Evolutionary conservation across 2,888 invertebrate species (phyloP), one percentile per base, ranked within the genome.

Genomic region (Athalia rosae): DNA sequence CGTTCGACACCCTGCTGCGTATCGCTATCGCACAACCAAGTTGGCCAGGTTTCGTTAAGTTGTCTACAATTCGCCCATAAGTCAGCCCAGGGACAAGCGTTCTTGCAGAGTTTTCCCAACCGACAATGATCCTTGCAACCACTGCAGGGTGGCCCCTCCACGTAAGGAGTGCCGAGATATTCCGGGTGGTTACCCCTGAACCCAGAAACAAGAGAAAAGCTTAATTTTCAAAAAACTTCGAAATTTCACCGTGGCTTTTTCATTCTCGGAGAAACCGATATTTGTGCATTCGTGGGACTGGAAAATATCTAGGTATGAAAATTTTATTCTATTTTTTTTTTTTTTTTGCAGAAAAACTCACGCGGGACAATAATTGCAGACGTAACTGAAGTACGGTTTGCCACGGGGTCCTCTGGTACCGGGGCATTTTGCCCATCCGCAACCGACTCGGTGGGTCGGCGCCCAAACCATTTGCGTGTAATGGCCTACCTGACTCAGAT

Each of bases 391-490:
- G 89, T 94, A 96, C 13, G 90, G 92, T 90, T 89, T 90, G 79
- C 91, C 93, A 90, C 91, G 91, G 11, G 91, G 93, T 48, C 93
- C 93, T 9, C 92, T 92, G 11, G 85, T 84, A 43, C 89, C 89
- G n/a, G 91, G 88, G 86, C 96, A 96, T 85, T 93, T 92, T 41
- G 94, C 92, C 82, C 95, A 91, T 0, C 95, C 95, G 84, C 96
- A 96, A 56, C 96, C 95, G 13, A 96, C 93, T 87, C 94, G 93
- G 87, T 95, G 95, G 28, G 93, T 93, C 3, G 94, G 92, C 9
- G 95, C 95, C 96, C 96, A 96, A 43, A 95, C 95, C 93, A 96
- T 93, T 90, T 96, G 95, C 0, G 95, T 95, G 88, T 95, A 96
- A 90, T 96, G 96, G 0, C 96, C 96, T 41, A 95, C 92, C 11